Evolutionary conservation across 2,888 invertebrate genomes (phyloP), one percentile per base, ranked within the genome.

Genomic region (Liodrosophila aerea): DNA sequence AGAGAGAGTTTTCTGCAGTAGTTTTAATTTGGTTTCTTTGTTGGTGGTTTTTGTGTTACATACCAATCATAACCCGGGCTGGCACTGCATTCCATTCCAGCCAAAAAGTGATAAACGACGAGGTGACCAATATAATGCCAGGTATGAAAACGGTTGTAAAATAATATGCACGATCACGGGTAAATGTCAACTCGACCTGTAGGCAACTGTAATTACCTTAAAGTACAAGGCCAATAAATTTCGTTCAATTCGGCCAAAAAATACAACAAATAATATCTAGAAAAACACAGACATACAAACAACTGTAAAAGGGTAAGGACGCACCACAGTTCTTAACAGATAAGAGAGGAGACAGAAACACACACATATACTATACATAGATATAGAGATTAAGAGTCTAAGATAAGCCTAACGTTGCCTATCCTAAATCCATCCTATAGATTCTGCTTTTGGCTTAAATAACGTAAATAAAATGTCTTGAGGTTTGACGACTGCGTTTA

Each of bases 71-170:
- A 89, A 97, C 97, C 92, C 97, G 93, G 90, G 97, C 97, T 90
- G 97, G 97, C 89, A 97, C 97, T 86, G 97, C 97, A 92, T 97
- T 97, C 97, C 97, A 97, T 92, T 97, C 97, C 91, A 97, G 93
- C 97, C 97, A 97, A 93, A 97, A 97, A 89, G 97, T 97, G 91
- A 97, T 97, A 93, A 97, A 97, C 88, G 97, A 97, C 91, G 97
- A 97, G 85, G 97, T 97, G 91, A 97, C 97, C 92, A 97, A 93
- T 92, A 97, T 97, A 90, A 97, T 97, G 89, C 97, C 97, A 87
- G 97, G 97, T 92, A 97, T 97, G 92, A 97, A 97, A 91, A 97
- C 97, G 89, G 97, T 97, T 87, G 97, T 97, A 92, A 97, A 97
- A 93, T 97, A 97, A 93, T 97, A 97, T 90, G 97, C 96, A 92